Evolutionary conservation across 2,888 invertebrate species (phyloP), one percentile per base, ranked within the genome.

Genomic region (Parnassius orleans): DNA sequence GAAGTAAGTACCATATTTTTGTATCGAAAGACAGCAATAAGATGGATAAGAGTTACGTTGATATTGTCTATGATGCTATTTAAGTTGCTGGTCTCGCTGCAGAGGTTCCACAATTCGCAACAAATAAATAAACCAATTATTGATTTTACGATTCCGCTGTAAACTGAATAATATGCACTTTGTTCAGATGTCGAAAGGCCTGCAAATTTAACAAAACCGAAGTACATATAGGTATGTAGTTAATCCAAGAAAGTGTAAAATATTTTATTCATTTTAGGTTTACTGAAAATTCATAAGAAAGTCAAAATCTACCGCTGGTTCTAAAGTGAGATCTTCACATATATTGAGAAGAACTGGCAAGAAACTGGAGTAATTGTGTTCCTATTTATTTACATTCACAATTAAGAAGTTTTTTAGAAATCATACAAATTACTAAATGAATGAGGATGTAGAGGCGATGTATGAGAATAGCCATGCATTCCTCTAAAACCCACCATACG

Each of bases 21-120:
- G 65, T 81, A 86, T 72, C 87, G 77, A 57, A 83, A 87, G 9
- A 84, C 66, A 11, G 82, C 73, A 24, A 83, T 81, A 7, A 77
- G 72, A 64, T 87, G 85, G 58, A 87, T 78, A 0, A 85, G 66
- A 0, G 74, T 77, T 0, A 70, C 77, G 58, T 83, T 87, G 47
- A 84, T 74, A 51, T 72, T 76, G 41, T 75, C 76, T 0, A 84
- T 78, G 15, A 81, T 66, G 47, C 72, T 79, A 10, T 87, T 83
- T 60, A 87, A 64, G 57, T 73, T 76, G 0, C 70, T 64, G 0
- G 76, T 66, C 14, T 75, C 75, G 19, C 72, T 81, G 57, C 79
- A 72, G 11, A 75, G 71, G 61, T 75, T 78, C 80, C 82, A 83
- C 0, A 83, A 48, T 63, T 87, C 87, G 0, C 81, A 74, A n/a